Conservation (phyloP, 2,113 vertebrate species). For the Prunella himalayana region DNA sequence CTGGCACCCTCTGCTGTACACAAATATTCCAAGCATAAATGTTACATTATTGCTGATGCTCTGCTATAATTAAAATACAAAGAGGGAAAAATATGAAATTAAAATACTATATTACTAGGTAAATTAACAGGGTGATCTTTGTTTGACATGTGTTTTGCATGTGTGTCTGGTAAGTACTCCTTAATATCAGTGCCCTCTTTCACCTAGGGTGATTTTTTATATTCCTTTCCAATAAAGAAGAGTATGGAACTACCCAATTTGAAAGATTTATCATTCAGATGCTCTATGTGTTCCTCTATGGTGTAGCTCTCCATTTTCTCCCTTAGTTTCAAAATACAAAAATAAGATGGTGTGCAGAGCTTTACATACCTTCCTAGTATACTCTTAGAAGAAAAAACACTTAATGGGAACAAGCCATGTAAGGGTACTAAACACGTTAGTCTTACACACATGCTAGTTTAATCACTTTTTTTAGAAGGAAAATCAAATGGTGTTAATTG, state of each 20-base stretch:
- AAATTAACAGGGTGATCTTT: neutral
- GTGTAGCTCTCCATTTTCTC: neutral
- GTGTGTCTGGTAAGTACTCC: neutral
- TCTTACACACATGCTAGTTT: neutral
- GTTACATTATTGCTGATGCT: neutral
- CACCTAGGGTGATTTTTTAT: neutral
- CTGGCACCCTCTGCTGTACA: conserved; percentile 3
- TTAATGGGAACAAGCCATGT: neutral
- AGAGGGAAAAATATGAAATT: neutral
- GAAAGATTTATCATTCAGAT: neutral
- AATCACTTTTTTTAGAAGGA: neutral
- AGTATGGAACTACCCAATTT: neutral
- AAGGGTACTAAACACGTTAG: neutral
- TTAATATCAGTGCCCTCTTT: neutral
- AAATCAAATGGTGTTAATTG: neutral
- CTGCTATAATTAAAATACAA: neutral
- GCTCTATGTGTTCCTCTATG: neutral
- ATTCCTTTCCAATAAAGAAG: neutral
- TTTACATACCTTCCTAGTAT: neutral
- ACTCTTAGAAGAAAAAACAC: neutral
- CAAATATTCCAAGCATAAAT: neutral
- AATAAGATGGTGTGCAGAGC: neutral
- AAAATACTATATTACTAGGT: neutral
- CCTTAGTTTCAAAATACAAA: neutral
- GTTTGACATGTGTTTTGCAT: neutral